Conservation (phyloP, 2,888 invertebrate species). For the Parasteatoda lunata region DNA sequence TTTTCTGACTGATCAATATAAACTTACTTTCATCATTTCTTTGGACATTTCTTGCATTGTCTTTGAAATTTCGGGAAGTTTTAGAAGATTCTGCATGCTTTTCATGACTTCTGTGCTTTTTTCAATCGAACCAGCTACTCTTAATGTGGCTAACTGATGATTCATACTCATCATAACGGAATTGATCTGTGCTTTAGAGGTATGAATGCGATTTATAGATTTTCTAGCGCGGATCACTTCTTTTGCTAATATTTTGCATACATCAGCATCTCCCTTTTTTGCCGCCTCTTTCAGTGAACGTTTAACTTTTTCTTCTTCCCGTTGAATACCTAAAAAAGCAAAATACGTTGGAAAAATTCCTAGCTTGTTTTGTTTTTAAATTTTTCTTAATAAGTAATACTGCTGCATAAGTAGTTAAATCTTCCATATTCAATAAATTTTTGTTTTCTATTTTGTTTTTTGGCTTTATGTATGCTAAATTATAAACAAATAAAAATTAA, state of each 20-base stretch:
- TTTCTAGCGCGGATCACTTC: constrained; percentile 91
- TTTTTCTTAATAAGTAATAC: too few species aligned
- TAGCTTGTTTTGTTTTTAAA: too few species aligned
- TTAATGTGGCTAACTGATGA: constrained; percentile 96
- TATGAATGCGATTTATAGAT: constrained; percentile 91
- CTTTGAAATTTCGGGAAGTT: constrained; percentile 92
- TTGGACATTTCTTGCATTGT: constrained; percentile 98
- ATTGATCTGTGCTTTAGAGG: constrained; percentile 97
- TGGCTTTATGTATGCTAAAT: too few species aligned
- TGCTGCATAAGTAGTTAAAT: too few species aligned
- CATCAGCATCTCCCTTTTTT: constrained; percentile 93
- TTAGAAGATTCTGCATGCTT: constrained; percentile 93
- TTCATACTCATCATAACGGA: constrained; percentile 98
- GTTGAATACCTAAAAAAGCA: constrained; percentile 84
- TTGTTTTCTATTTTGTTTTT: too few species aligned
- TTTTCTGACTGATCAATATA: not conserved
- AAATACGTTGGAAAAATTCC: not conserved
- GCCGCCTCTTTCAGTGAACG: constrained; percentile 95
- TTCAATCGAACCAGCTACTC: constrained; percentile 92
- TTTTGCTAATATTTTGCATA: constrained; percentile 93
- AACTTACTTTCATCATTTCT: constrained; percentile 92
- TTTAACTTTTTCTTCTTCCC: constrained; percentile 98
- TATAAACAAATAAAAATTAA: too few species aligned
- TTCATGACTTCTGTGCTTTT: constrained; percentile 99
- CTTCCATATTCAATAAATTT: too few species aligned